Conservation (phyloP, 2,113 vertebrate species). For the Gila orcuttii region DNA sequence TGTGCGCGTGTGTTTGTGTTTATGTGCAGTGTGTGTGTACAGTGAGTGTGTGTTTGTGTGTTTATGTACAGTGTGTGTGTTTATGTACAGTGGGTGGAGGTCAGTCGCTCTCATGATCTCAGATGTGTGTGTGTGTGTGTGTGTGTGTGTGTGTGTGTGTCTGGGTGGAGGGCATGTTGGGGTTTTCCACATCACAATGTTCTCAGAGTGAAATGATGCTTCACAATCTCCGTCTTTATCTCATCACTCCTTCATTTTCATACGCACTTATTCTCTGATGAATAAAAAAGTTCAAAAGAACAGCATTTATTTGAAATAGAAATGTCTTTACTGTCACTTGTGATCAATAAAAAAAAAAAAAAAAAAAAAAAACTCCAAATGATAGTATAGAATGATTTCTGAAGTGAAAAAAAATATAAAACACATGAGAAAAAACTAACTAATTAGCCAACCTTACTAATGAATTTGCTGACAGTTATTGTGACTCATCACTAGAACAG, state of each 20-base stretch:
- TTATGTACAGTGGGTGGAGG: neutral
- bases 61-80: too few relatives aligned
- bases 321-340: neutral
- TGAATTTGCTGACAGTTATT: too few relatives aligned
- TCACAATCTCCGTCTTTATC: neutral
- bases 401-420: neutral
- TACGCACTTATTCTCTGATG: neutral
- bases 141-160: neutral
- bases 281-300: neutral
- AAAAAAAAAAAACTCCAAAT: neutral
- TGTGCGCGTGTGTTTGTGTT: neutral
- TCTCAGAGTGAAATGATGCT: neutral
- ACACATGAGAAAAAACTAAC: too few relatives aligned
- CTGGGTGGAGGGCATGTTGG: slow-evolving; percentile 8
- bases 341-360: neutral
- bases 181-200: neutral
- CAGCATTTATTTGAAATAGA: neutral
- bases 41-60: too few relatives aligned
- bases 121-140: neutral
- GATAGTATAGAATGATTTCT: neutral
- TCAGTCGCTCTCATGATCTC: neutral
- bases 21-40: too few relatives aligned
- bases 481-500: neutral
- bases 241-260: neutral
- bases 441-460: too few relatives aligned